Evolutionary conservation across 2,888 invertebrate species (phyloP).

Genomic region (Athalia cordata): DNA sequence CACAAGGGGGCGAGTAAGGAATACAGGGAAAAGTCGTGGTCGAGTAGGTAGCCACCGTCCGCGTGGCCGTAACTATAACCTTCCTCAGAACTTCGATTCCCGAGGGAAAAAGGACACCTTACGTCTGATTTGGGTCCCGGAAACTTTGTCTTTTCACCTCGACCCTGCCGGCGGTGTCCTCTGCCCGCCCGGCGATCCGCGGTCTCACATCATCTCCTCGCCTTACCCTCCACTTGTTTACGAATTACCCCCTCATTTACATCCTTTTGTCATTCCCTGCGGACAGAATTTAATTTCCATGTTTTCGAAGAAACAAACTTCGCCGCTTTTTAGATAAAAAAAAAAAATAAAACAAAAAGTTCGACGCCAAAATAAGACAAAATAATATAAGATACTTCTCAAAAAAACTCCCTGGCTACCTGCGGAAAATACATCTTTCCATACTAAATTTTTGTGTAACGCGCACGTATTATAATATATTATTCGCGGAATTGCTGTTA

Average conservation of each 20-base stretch:
- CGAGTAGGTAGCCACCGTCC: slow-evolving; percentile 53
- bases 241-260: slow-evolving; percentile 68
- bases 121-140: slow-evolving; percentile 65
- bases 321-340: slow-evolving; percentile 6
- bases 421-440: neutral
- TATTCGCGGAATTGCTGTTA: neutral
- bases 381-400: neutral
- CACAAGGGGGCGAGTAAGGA: slow-evolving; percentile 54
- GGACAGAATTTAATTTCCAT: slow-evolving; percentile 55
- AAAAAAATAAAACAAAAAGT: neutral
- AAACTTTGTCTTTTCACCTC: slow-evolving; percentile 61
- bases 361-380: neutral
- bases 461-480: neutral
- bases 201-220: slow-evolving; percentile 12
- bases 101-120: slow-evolving; percentile 58
- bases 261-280: slow-evolving; percentile 63
- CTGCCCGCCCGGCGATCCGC: slow-evolving; percentile 35
- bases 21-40: slow-evolving; percentile 55
- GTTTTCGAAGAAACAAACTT: slow-evolving; percentile 50
- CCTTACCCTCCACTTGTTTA: slow-evolving; percentile 63
- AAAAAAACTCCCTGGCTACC: slow-evolving; percentile 18
- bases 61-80: slow-evolving; percentile 38
- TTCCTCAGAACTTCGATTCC: slow-evolving; percentile 61
- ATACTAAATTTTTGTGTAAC: slow-evolving; percentile 3
- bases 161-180: slow-evolving; percentile 44